Evolutionary conservation across 2,888 invertebrate species (phyloP), one percentile per base, ranked within the genome.

Genomic region (Cyaniris semiargus): DNA sequence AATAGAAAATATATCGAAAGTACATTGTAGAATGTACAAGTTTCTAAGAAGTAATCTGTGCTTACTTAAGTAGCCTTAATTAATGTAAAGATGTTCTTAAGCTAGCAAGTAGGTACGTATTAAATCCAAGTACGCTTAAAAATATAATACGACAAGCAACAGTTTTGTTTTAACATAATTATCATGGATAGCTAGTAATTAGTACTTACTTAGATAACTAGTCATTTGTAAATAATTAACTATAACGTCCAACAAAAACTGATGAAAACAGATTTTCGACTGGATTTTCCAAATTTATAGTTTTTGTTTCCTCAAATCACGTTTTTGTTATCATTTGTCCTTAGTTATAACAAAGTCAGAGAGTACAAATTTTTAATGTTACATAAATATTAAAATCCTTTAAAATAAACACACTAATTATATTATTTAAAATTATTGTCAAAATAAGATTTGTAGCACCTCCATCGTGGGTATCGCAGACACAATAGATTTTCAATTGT

Each of bases 221-320:
- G 53, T 53, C 18, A 53, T 53, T 53, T 0, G 53, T 53, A 53
- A 53, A 4, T 15, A 4, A 4, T 53, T 53, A 58, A 58, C n/a
- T 58, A 8, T 58, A 23, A 58, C 8, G n/a, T 58, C 2, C 13
- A 23, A 23, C 58, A 58, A 60, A 60, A 60, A 60, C 60, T 13
- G 58, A 10, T 60, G 13, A 10, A 3, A 6, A n/a, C 8, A 8
- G n/a, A 58, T 21, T n/a, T 58, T 60, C 3, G 58, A 3, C 21
- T 60, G 21, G 7, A 60, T 60, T 60, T 60, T 23, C 60, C 60
- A 23, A 60, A 66, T 5, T 27, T 27, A 15, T 27, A 60, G 13
- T 66, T 66, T 66, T 66, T 66, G 66, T 66, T 27, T 66, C 15
- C 27, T 27, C 66, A 66, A 66, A 66, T 66, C 27, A 27, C 15